Percentiles rank a stretch among this genome's conserved stretches.
Conservation (phyloP, 2,113 vertebrate species). For the Pogonocichla stellata region DNA sequence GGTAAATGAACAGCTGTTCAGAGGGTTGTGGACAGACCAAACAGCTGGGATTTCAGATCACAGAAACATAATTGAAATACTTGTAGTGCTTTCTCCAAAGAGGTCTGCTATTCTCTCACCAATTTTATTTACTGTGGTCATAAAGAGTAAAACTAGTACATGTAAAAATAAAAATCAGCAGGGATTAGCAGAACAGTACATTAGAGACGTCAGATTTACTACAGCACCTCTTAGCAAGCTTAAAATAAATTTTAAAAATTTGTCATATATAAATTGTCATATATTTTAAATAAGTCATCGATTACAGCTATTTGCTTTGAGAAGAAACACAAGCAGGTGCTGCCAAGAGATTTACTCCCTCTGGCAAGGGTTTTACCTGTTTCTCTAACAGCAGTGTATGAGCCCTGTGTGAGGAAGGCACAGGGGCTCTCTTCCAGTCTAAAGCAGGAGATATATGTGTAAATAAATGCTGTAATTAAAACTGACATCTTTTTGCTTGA, state of each 20-base stretch:
- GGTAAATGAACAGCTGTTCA: not conserved
- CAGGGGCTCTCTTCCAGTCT: not conserved
- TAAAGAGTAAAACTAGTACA: not conserved
- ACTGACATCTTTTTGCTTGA: not conserved
- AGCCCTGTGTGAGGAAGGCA: not conserved
- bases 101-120: not conserved
- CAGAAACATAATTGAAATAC: not conserved
- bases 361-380: not conserved
- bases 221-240: not conserved
- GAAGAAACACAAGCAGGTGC: not conserved
- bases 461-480: constrained; percentile 50
- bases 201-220: constrained; percentile 30
- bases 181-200: not conserved
- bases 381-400: not conserved
- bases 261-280: not conserved
- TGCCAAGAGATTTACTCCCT: not conserved
- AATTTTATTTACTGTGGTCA: not conserved
- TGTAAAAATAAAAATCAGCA: not conserved
- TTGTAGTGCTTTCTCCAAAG: not conserved
- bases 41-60: not conserved
- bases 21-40: not conserved
- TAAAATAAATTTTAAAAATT: not conserved
- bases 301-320: not conserved
- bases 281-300: not conserved
- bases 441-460: not conserved